Evolutionary conservation across 1,140 invertebrate genomes (phyloP), one percentile per base, ranked within the genome.

Genomic region (Aphaenogaster ashmeadi): DNA sequence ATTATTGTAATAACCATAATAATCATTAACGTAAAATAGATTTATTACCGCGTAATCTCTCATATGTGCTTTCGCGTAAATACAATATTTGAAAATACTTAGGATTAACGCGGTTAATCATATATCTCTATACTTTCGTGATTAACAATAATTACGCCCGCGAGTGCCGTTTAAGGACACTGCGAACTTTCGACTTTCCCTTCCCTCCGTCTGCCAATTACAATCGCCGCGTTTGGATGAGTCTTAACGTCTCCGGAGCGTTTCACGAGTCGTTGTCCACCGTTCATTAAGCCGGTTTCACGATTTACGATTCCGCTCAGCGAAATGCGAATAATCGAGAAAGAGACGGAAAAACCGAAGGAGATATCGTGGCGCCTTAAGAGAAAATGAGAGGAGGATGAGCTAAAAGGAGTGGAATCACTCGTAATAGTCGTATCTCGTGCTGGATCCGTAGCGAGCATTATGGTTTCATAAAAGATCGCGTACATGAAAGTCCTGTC

Each of bases 381-480:
- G 44, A 84, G 67, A 58, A 84, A 84, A 60, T 3, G 54, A 44
- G 56, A 47, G 27, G 52, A 58, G 60, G 27, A 33, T 8, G 21
- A 84, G 44, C 11, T 86, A 86, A 88, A 86, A 74, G 74, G 67
- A 86, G 64, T 58, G 72, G 64, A 85, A 89, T 89, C 54, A 74
- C 41, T 88, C 66, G 56, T 88, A 89, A 89, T 64, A 72, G 44
- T 71, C 38, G 33, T 71, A 78, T 85, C 79, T 27, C 50, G 33
- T 62, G 64, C 21, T 69, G 72, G 27, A 89, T 88, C 27, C 50
- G 33, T 74, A n/a, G 44, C 79, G 64, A 71, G 72, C 80, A 79
- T 88, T 89, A 89, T 89, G 81, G 54, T 86, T 75, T 89, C 88
- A 75, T 86, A 89, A 86, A 89, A 67, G 74, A 89, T 74, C 52